Base-by-base conservation (phyloP, 1,140 invertebrate species). In the Lerema accius region DNA sequence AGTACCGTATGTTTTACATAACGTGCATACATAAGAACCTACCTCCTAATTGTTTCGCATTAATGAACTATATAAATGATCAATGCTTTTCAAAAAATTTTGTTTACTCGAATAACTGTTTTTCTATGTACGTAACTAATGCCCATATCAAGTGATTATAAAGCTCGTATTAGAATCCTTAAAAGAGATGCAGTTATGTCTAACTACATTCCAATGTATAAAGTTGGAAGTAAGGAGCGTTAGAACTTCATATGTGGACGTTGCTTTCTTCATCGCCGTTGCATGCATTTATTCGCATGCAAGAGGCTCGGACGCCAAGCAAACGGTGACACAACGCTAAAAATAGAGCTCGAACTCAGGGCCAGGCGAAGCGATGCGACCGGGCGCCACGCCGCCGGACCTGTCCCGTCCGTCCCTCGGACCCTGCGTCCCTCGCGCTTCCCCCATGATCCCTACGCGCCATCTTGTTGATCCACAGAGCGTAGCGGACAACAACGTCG, bases 241-340 rank as follows among this genome's bases (percentile, higher is more conserved):
- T 28, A 45, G 42, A 45, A 35, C 10, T 7, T 32, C 28, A 32
- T 32, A 15, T 17, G 28, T 32, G 14, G 61, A 11, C 59, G 51
- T 67, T 71, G 65, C 71, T 71, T 67, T 64, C 72, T 71, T 73
- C 71, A 68, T 48, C 39, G 64, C 50, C 48, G 55, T 69, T 68
- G 68, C 71, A 73, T 73, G 64, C 70, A 63, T 82, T 76, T 78
- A 82, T 76, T 74, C 72, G 73, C 71, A 72, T 75, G 73, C 62
- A 70, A 67, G 69, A 70, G 68, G 68, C 75, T 79, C 75, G 66
- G 64, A 71, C 73, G 71, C 73, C 58, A 71, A 75, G 75, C 76
- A 74, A 79, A 73, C 80, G 80, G 81, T 88, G 87, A 86, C 87
- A 86, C 84, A 86, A 78, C 81, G 87, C 87, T 90, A 90, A 86